Base-by-base conservation (phyloP, 2,888 invertebrate species). In the Sturmia bella region DNA sequence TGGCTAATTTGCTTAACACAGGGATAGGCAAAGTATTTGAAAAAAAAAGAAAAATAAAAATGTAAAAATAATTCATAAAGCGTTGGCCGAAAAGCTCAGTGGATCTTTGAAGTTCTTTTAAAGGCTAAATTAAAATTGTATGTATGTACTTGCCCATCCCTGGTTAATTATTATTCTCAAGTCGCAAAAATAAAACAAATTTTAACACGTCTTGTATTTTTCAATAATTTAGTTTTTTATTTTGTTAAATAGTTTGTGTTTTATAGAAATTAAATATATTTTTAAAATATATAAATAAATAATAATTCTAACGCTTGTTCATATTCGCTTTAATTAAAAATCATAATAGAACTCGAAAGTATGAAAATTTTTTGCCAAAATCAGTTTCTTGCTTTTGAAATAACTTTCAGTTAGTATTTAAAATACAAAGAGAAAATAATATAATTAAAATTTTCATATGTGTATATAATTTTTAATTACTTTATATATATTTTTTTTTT, bases 381-480 rank as follows among this genome's bases (percentile, higher is more conserved):
- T 82, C 82, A 78, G 82, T 78, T 73, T 69, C 43, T 32, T 77
- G 45, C 39, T 69, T 66, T 63, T 68, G 15, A 75, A 72, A 75
- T 56, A 75, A 75, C 80, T 80, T 68, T 73, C 86, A 78, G 83
- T 84, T 85, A 81, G 87, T 88, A 88, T 87, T 88, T 88, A 83
- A 78, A 88, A 88, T 88, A 87, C 88, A 87, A 74, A 84, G 80
- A 84, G 83, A 87, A 88, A 86, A 85, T 75, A 88, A 79, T 84
- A 86, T 32, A 78, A 61, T 43, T 75, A 76, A 32, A 32, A 32
- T 7, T 32, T 32, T 32, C 32, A 32, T 32, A 32, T 32, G 9
- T 32, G 32, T 32, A 32, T 32, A 32, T 32, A 32, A 32, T 32
- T 32, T 74, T 75, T 24, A 52, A 32, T 39, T 56, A 77, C 24